phyloP scores from a whole-genome alignment of 2,888 invertebrate genomes.

The Drosophila suboccidentalis region DNA sequence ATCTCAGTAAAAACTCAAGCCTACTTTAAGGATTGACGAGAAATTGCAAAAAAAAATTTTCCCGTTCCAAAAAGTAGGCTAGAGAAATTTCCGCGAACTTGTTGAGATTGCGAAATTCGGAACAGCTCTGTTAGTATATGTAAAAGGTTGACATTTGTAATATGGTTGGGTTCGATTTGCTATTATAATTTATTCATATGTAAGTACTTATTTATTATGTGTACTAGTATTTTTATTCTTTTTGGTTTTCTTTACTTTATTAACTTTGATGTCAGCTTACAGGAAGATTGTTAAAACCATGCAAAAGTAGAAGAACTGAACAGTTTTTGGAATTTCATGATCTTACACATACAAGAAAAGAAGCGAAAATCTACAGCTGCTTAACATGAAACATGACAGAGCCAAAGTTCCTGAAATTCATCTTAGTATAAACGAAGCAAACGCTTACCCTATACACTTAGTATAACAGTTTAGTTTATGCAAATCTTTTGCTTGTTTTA shows the following conservation, averaged over 20 bases:
- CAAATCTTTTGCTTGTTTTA: not conserved
- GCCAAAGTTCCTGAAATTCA: conserved; percentile 7
- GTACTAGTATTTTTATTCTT: conserved; percentile 10
- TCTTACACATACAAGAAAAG: not conserved
- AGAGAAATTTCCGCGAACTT: not conserved
- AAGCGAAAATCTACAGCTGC: conserved; percentile 12
- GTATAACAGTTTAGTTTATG: not conserved
- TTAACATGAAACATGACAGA: conserved; percentile 4
- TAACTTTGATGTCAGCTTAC: conserved; percentile 34
- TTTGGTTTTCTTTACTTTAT: not conserved
- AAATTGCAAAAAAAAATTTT: not conserved
- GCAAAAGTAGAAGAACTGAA: not conserved
- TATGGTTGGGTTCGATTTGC: conserved; percentile 33
- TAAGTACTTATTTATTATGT: conserved; percentile 19
- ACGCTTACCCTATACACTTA: conserved; percentile 6
- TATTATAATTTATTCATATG: conserved; percentile 38
- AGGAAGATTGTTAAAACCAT: conserved; percentile 11
- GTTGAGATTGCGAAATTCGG: not conserved
- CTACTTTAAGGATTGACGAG: not conserved
- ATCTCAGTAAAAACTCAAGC: not conserved
- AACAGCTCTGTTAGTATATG: not conserved
- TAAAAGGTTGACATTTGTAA: conserved; percentile 17
- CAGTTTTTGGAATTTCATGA: not conserved
- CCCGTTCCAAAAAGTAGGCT: not conserved
- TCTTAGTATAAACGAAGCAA: conserved; percentile 24